Evolutionary conservation across 30 jellyfish, hydroid and myxozoan species (phyloP).

Genomic region (Clytia hemisphaerica): DNA sequence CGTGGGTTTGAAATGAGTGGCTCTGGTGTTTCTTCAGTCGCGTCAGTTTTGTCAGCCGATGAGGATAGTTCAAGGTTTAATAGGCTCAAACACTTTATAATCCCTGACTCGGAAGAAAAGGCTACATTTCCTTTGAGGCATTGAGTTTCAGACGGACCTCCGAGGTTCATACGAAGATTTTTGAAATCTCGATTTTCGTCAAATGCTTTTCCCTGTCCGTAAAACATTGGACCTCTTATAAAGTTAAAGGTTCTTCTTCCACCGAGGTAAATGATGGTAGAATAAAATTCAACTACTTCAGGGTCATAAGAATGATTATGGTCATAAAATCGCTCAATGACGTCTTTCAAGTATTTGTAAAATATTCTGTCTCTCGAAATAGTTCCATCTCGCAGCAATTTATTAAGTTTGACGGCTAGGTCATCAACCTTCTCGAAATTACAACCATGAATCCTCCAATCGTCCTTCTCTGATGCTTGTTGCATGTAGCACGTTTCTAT

Average conservation of each 20-base stretch:
- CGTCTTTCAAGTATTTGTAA: slow-evolving; percentile 5
- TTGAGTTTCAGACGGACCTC: slow-evolving; percentile 21
- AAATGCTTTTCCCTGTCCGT: slow-evolving; percentile 12
- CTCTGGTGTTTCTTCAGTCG: slow-evolving; percentile 25
- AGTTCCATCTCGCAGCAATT: slow-evolving; percentile 1
- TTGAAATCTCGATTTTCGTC: slow-evolving; percentile 10
- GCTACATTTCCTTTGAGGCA: slow-evolving; percentile 25
- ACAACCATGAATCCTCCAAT: too few relatives aligned
- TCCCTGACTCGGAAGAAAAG: slow-evolving; percentile 31
- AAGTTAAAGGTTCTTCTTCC: slow-evolving; percentile 10
- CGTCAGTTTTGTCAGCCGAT: slow-evolving; percentile 16
- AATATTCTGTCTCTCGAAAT: slow-evolving; percentile 1
- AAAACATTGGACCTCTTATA: slow-evolving; percentile 15
- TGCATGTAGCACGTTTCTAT: too few relatives aligned
- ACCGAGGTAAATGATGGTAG: slow-evolving; percentile 12
- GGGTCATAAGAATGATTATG: slow-evolving; percentile 4
- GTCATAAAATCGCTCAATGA: slow-evolving; percentile 6
- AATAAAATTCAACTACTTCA: neutral
- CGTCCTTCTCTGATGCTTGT: too few relatives aligned
- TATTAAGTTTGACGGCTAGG: neutral
- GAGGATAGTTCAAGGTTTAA: slow-evolving; percentile 34
- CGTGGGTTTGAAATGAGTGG: slow-evolving; percentile 5
- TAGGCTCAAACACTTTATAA: slow-evolving; percentile 22
- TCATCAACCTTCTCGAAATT: slow-evolving; percentile 29
- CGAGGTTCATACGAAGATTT: slow-evolving; percentile 1